These are phyloP conservation scores for Allolobophora icterica DNA, from an alignment of 2,888 invertebrate species.

Conservation along the genomic window DNA sequence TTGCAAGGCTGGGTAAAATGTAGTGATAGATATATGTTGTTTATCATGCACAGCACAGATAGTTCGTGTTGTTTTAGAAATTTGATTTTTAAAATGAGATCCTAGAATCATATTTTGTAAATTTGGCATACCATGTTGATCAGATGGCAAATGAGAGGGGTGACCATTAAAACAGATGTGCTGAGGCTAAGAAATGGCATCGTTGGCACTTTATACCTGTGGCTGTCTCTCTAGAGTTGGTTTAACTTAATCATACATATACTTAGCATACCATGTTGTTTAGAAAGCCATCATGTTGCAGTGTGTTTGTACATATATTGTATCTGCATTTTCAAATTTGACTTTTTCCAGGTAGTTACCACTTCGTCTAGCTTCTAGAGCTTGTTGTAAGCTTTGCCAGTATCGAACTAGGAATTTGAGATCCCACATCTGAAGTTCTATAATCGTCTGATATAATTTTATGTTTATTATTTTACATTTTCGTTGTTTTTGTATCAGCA, in stretches of 20 bases:
- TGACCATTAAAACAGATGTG: background rate
- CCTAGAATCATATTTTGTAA: no score
- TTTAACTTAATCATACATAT: background rate
- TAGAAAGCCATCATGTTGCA: background rate
- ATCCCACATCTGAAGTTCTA: background rate
- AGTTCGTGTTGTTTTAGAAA: background rate
- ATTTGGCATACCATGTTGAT: background rate
- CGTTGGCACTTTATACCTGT: background rate
- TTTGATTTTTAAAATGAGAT: no score
- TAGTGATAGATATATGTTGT: background rate
- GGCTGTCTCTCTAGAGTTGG: background rate
- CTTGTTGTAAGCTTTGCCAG: background rate
- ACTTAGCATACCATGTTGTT: background rate
- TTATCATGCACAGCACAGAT: background rate
- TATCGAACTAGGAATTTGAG: background rate
- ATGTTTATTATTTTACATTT: background rate
- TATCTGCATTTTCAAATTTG: background rate
- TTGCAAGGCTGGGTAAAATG: background rate
- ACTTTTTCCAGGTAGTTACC: no score
- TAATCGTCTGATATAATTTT: background rate
- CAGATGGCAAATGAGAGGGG: background rate
- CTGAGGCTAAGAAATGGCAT: background rate
- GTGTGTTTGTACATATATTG: background rate
- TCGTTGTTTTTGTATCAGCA: no score
- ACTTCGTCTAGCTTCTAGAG: background rate